Conservation (phyloP, 2,113 vertebrate species). For the Semnornis frantzii region DNA sequence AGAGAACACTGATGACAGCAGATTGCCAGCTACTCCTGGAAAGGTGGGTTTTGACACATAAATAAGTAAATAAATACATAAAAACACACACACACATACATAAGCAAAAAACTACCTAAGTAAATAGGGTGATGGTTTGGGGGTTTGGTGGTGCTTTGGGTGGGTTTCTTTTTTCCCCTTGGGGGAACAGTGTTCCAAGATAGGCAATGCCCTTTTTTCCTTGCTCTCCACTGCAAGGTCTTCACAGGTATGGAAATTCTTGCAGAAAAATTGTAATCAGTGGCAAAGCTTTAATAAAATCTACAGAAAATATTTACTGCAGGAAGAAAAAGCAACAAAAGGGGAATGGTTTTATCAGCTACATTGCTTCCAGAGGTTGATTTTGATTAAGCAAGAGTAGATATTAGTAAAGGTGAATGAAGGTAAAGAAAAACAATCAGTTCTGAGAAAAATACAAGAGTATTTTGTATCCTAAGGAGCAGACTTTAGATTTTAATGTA, state of each 20-base stretch:
- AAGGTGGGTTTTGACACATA: neutral
- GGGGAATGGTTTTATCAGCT: neutral
- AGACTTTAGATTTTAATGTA: neutral
- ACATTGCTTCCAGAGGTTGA: neutral
- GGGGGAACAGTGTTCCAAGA: neutral
- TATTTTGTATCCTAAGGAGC: neutral
- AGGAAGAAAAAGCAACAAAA: neutral
- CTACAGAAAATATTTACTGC: neutral
- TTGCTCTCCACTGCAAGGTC: neutral
- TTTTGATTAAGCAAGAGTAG: neutral
- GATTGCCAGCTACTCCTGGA: neutral
- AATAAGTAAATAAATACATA: neutral
- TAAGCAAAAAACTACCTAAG: too few relatives aligned
- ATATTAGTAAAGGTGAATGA: neutral
- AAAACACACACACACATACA: too few relatives aligned
- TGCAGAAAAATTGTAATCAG: neutral
- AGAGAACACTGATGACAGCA: neutral
- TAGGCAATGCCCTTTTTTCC: neutral
- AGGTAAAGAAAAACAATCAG: neutral
- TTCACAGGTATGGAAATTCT: neutral
- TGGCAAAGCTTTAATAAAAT: neutral
- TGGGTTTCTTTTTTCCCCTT: neutral
- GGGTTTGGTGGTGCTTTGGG: neutral
- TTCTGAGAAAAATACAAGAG: neutral
- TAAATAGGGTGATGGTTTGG: too few relatives aligned